A percentile compares a stretch with the other conserved stretches of the same genome.
Evolutionary conservation across 2,797 vertebrate species (phyloP).

Genomic region (Schizopygopsis malacanthus): DNA sequence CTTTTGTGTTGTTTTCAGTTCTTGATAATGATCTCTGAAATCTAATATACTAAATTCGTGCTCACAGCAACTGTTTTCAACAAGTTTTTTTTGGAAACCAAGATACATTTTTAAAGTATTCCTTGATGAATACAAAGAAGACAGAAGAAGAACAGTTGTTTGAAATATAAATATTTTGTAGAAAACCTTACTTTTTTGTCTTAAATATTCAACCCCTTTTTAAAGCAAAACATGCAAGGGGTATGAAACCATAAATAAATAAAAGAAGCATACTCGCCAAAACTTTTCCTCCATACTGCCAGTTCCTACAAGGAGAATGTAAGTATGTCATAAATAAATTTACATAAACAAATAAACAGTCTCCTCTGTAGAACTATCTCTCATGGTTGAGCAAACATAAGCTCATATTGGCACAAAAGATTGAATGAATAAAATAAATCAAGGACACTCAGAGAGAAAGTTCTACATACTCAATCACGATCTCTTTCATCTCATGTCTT

Average conservation of each 20-base stretch:
- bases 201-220: background rate
- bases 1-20: background rate
- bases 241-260: background rate
- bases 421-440: background rate
- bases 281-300: background rate
- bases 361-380: background rate
- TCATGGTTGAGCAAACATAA: background rate
- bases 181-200: background rate
- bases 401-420: background rate
- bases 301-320: background rate
- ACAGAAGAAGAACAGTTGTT: background rate
- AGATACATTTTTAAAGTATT: background rate
- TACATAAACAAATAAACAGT: conserved; percentile 4
- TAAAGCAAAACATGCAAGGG: background rate
- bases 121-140: background rate
- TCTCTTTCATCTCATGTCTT: conserved; percentile 19
- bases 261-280: background rate
- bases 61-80: too few species aligned
- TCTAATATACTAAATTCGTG: background rate
- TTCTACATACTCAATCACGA: background rate
- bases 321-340: conserved; percentile 1
- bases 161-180: background rate
- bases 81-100: too few species aligned
- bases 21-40: background rate
- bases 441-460: background rate